phyloP scores from a whole-genome alignment of 1,140 invertebrate species.

The Hylaeus anthracinus region DNA sequence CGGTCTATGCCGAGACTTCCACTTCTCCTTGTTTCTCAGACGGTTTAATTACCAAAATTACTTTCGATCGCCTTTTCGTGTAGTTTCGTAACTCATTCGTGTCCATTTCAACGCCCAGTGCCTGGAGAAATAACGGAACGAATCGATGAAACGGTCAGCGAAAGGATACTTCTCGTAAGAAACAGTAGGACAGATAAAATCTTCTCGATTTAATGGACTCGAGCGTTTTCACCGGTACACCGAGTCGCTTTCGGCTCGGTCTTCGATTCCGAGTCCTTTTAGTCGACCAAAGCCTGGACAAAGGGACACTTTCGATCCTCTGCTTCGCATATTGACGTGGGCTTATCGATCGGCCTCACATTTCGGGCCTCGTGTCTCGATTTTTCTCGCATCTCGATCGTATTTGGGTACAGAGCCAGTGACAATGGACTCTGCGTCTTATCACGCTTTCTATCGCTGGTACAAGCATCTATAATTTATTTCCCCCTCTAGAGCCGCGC shows the following conservation, averaged over 20 bases:
- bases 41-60: background rate
- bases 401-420: constrained; percentile 17
- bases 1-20: constrained; percentile 5
- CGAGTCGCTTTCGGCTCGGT: constrained; percentile 35
- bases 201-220: constrained; percentile 29
- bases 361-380: constrained; percentile 31
- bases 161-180: background rate
- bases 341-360: constrained; percentile 56
- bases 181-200: constrained; percentile 25
- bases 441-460: constrained; percentile 54
- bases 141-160: constrained; percentile 1
- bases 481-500: constrained; percentile 5
- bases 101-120: too few species aligned
- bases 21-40: too few species aligned
- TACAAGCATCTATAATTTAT: constrained; percentile 42
- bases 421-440: constrained; percentile 47
- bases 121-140: background rate
- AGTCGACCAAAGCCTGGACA: background rate
- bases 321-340: constrained; percentile 35
- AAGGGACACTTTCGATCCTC: constrained; percentile 52
- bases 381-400: constrained; percentile 46
- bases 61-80: background rate
- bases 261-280: constrained; percentile 35
- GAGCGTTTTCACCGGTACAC: constrained; percentile 27
- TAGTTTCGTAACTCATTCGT: background rate